Percentiles rank a stretch among this genome's conserved stretches.
These are phyloP conservation scores for Valencia hispanica DNA, from an alignment of 2,797 vertebrate genomes.

Conservation along the genomic window DNA sequence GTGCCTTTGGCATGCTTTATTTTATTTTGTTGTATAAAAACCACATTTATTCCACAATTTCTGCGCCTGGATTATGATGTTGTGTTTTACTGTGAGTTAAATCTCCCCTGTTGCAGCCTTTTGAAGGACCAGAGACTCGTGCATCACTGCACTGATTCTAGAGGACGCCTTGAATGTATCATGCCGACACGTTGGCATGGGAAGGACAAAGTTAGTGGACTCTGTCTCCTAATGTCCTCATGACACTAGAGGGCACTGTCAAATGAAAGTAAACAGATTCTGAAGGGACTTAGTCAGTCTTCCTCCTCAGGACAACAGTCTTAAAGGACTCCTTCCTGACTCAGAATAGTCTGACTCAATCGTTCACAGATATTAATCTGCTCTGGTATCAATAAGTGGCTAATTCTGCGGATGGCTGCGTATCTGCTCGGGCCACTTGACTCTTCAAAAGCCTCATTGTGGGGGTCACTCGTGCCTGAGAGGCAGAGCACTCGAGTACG, in stretches of 20 bases:
- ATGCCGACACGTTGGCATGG: not conserved
- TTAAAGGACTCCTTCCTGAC: not conserved
- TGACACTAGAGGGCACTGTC: constrained; percentile 14
- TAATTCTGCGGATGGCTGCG: constrained; percentile 56
- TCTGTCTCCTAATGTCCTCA: not conserved
- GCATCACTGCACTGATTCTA: not conserved
- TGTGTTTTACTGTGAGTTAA: too few species aligned
- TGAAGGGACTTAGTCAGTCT: not conserved
- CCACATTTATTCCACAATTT: not conserved
- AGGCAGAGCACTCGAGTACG: constrained; percentile 61
- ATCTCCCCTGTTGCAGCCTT: not conserved
- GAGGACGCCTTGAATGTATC: constrained; percentile 4
- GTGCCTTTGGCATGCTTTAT: not conserved
- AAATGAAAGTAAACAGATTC: not conserved
- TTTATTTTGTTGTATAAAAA: not conserved
- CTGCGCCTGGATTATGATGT: not conserved
- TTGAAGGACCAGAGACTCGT: not conserved
- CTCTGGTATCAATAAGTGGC: constrained; percentile 53
- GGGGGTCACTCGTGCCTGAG: constrained; percentile 61
- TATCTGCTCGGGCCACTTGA: constrained; percentile 70
- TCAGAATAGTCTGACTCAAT: not conserved
- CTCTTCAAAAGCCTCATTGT: constrained; percentile 73
- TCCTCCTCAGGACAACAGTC: not conserved
- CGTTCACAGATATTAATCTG: constrained; percentile 46
- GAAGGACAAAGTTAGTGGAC: not conserved